Conservation (phyloP, 2,888 invertebrate genomes). For the Pasiphila rectangulata region DNA sequence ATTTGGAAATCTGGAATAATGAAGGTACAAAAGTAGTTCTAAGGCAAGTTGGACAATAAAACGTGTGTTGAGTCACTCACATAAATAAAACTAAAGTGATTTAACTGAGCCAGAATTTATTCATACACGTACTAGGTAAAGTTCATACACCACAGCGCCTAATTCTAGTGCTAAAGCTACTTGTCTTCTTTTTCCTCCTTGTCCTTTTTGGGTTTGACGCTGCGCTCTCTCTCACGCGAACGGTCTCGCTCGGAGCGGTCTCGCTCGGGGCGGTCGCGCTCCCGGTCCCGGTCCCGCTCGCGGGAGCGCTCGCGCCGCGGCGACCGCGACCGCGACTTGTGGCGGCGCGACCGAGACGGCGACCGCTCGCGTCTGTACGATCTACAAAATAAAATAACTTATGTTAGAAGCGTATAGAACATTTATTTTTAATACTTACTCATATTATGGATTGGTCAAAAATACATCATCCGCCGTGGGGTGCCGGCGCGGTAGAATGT, state of each 20-base stretch:
- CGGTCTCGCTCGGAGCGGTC: constrained; percentile 57
- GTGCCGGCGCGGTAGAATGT: too few species aligned
- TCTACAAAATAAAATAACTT: constrained; percentile 46
- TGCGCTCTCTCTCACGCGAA: constrained; percentile 65
- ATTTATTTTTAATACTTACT: too few species aligned
- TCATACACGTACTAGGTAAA: constrained; percentile 20
- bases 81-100: too few species aligned
- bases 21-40: neutral
- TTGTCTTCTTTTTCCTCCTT: constrained; percentile 89
- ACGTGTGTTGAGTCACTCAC: too few species aligned
- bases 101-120: constrained; percentile 16
- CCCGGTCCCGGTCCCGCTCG: constrained; percentile 32
- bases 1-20: too few species aligned
- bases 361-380: constrained; percentile 85
- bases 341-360: constrained; percentile 84
- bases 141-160: constrained; percentile 14
- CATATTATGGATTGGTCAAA: too few species aligned
- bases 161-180: constrained; percentile 48
- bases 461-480: too few species aligned
- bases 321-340: constrained; percentile 86
- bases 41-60: neutral
- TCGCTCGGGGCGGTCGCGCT: constrained; percentile 54
- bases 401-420: too few species aligned
- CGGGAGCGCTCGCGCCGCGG: constrained; percentile 74
- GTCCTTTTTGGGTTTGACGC: constrained; percentile 78